Percentiles rank a stretch among this genome's conserved stretches.
These are phyloP conservation scores for Rhynchomys soricoides DNA, from an alignment of 2,113 vertebrate genomes.

Conservation along the genomic window DNA sequence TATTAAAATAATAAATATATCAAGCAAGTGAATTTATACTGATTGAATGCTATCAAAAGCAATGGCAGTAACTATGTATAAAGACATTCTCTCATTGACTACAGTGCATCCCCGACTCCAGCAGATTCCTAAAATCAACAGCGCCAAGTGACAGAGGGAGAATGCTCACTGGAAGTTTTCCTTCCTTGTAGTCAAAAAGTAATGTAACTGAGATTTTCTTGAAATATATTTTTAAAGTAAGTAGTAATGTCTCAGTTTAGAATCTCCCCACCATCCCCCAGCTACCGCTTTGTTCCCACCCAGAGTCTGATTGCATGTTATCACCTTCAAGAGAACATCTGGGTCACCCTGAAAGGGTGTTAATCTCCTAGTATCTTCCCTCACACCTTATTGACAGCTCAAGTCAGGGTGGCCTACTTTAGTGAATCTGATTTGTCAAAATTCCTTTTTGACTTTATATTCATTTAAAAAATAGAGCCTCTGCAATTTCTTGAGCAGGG, in stretches of 20 bases:
- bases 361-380: conserved; percentile 76
- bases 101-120: not conserved
- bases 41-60: not conserved
- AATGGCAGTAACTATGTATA: not conserved
- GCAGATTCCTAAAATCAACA: not conserved
- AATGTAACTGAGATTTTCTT: not conserved
- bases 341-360: conserved; percentile 83
- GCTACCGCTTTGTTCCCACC: conserved; percentile 70
- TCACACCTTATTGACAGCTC: conserved; percentile 82
- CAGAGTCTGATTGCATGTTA: conserved; percentile 71
- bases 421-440: conserved; percentile 75
- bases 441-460: conserved; percentile 65
- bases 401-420: conserved; percentile 78
- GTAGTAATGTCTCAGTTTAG: not conserved
- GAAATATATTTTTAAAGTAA: conserved; percentile 29
- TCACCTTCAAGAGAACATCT: conserved; percentile 83
- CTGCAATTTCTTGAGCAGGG: not conserved
- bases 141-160: not conserved
- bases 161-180: not conserved
- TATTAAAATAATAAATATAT: not conserved
- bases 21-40: not conserved
- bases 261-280: conserved; percentile 17
- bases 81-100: not conserved
- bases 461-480: conserved; percentile 42
- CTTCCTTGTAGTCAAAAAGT: conserved; percentile 17